These are phyloP conservation scores for Dynastes tityus DNA, from an alignment of 2,888 invertebrate species.

Conservation along the genomic window DNA sequence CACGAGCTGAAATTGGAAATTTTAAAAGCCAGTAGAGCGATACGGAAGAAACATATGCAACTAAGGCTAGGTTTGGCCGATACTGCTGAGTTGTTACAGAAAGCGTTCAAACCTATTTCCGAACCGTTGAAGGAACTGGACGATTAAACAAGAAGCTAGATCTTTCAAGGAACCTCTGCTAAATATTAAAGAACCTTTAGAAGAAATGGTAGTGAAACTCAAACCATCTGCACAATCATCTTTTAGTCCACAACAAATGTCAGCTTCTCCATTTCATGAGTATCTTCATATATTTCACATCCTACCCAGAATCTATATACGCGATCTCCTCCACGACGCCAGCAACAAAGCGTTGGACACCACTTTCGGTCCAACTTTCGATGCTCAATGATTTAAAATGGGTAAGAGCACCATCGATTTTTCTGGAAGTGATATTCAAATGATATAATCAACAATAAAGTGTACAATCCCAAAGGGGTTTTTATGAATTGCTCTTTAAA, in stretches of 20 bases:
- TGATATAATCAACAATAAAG: too few relatives aligned
- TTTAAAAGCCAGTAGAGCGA: too few relatives aligned
- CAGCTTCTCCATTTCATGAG: neutral
- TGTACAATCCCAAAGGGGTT: slow-evolving; percentile 24
- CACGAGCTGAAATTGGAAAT: too few relatives aligned
- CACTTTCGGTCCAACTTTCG: neutral
- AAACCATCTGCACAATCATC: neutral
- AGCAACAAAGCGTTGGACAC: neutral
- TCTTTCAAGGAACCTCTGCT: neutral
- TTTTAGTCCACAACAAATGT: neutral
- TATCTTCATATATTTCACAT: neutral
- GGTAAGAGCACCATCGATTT: slow-evolving; percentile 9
- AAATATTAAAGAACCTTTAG: too few relatives aligned
- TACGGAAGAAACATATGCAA: too few relatives aligned
- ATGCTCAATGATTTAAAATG: slow-evolving; percentile 2
- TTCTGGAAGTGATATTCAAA: too few relatives aligned
- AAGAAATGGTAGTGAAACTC: neutral
- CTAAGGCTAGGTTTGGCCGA: too few relatives aligned
- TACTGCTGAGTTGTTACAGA: neutral
- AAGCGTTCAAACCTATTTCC: slow-evolving; percentile 9
- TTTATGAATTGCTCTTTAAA: slow-evolving; percentile 52
- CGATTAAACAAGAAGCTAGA: neutral
- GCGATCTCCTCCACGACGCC: neutral
- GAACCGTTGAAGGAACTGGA: slow-evolving; percentile 9
- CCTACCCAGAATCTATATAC: slow-evolving; percentile 5